phyloP scores from a whole-genome alignment of 2,797 vertebrate species.

The Neopelma chrysocephalum region DNA sequence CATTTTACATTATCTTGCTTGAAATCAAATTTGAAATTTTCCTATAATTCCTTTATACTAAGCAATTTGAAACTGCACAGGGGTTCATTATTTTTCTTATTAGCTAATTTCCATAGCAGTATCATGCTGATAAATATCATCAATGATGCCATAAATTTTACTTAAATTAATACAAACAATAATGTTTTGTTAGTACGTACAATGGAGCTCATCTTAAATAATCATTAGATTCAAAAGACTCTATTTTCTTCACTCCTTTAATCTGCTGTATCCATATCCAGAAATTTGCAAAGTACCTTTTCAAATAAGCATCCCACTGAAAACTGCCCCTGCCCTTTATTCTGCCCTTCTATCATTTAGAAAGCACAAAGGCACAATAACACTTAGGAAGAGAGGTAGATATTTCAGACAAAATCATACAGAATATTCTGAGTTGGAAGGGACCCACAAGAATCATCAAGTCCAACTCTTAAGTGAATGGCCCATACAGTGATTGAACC shows the following conservation, averaged over 20 bases:
- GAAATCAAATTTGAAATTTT: constrained; percentile 18
- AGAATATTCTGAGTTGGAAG: not conserved
- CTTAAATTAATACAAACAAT: constrained; percentile 23
- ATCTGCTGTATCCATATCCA: not conserved
- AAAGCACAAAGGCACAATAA: not conserved
- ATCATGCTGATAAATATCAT: constrained; percentile 46
- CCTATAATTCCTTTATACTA: not conserved
- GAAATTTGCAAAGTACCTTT: not conserved
- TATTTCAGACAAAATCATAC: not conserved
- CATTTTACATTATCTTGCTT: not conserved
- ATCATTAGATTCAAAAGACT: constrained; percentile 21
- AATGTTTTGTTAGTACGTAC: not conserved
- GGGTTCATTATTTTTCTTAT: constrained; percentile 49
- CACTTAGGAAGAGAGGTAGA: not conserved
- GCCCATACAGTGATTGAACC: not conserved
- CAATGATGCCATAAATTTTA: constrained; percentile 24
- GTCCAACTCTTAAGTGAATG: not conserved
- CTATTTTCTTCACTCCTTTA: not conserved
- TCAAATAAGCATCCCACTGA: not conserved
- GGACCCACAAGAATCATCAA: too few relatives aligned
- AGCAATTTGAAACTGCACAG: not conserved
- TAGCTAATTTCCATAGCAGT: constrained; percentile 24
- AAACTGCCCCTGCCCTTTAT: not conserved
- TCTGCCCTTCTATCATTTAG: not conserved
- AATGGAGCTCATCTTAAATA: constrained; percentile 35